Conservation (phyloP, 1,140 invertebrate genomes). For the Epicauta chinensis region DNA sequence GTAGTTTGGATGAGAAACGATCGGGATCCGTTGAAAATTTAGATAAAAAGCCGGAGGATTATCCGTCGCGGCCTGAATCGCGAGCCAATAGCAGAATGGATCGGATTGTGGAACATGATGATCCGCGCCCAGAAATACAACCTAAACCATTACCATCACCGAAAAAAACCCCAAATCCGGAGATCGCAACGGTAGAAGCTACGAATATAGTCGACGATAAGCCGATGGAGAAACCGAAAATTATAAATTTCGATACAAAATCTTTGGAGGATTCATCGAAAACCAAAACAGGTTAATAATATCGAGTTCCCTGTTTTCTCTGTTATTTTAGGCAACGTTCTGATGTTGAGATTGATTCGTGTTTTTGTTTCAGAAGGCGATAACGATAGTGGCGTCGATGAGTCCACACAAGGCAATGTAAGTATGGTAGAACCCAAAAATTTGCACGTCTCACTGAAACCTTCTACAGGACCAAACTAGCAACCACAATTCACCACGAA, state of each 20-base stretch:
- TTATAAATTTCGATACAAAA: slow-evolving; percentile 3
- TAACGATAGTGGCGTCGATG: slow-evolving; percentile 71
- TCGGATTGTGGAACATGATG: slow-evolving; percentile 27
- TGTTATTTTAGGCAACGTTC: background rate
- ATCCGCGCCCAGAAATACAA: background rate
- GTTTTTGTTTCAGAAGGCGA: slow-evolving; percentile 61
- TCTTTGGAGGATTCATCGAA: slow-evolving; percentile 15
- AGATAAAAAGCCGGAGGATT: slow-evolving; percentile 11
- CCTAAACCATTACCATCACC: background rate
- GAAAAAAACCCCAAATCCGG: too few species aligned
- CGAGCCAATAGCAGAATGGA: slow-evolving; percentile 28
- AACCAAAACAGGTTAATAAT: slow-evolving; percentile 23
- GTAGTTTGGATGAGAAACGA: slow-evolving; percentile 20
- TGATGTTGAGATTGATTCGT: slow-evolving; percentile 15
- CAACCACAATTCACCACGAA: slow-evolving; percentile 61
- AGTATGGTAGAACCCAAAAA: slow-evolving; percentile 38
- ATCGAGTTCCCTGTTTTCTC: slow-evolving; percentile 1
- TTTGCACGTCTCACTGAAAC: background rate
- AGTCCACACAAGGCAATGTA: slow-evolving; percentile 69
- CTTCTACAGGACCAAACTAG: slow-evolving; percentile 44
- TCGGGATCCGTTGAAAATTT: slow-evolving; percentile 27
- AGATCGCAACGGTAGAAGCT: too few species aligned
- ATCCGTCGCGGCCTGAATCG: slow-evolving; percentile 27
- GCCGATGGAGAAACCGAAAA: background rate
- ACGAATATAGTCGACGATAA: too few species aligned